Conservation (phyloP, 1,140 invertebrate species). For the Drosophila hydei region DNA sequence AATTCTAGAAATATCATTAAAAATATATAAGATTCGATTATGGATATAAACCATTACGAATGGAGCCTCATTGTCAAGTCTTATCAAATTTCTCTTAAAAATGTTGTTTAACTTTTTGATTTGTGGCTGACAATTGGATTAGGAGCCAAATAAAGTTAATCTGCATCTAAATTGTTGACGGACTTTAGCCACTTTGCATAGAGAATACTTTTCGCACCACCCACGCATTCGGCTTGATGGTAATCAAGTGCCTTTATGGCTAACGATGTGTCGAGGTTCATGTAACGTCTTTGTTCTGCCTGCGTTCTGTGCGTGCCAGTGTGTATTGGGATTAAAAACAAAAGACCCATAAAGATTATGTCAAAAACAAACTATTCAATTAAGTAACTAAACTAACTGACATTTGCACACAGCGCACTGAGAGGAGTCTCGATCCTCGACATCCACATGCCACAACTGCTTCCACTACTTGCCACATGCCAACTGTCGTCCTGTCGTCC, state of each 20-base stretch:
- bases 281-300: conserved; percentile 61
- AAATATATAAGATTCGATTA: conserved; percentile 25
- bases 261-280: conserved; percentile 62
- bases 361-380: conserved; percentile 82
- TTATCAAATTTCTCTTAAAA: too few relatives aligned
- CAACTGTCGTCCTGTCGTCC: conserved; percentile 67
- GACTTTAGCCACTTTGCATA: conserved; percentile 8
- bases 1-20: background rate
- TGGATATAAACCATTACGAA: background rate
- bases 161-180: conserved; percentile 3
- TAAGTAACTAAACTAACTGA: conserved; percentile 82
- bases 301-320: conserved; percentile 13
- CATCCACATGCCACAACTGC: conserved; percentile 30
- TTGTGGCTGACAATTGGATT: too few relatives aligned
- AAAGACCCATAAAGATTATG: conserved; percentile 81
- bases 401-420: conserved; percentile 50
- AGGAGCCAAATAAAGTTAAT: too few relatives aligned
- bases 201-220: conserved; percentile 44
- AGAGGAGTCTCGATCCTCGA: conserved; percentile 19
- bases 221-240: conserved; percentile 57
- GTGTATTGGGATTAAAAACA: conserved; percentile 71
- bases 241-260: conserved; percentile 70
- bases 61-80: too few relatives aligned
- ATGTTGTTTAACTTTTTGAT: too few relatives aligned
- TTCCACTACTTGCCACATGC: conserved; percentile 38